Conservation (phyloP, 2,113 vertebrate species). For the Pollachius pollachius region DNA sequence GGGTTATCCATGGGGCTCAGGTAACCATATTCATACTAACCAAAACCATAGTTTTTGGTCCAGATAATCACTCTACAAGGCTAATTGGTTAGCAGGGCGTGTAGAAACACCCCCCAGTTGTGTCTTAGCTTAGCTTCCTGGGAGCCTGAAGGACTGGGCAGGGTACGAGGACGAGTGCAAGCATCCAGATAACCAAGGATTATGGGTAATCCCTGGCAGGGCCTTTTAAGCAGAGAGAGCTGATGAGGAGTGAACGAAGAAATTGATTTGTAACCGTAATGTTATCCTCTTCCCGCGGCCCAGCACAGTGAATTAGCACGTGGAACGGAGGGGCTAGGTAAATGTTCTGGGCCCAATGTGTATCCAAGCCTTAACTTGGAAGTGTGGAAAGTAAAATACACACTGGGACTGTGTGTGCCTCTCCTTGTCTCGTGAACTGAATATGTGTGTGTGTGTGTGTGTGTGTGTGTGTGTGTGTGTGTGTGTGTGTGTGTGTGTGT, state of each 20-base stretch:
- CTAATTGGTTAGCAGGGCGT: conserved; percentile 22
- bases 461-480: background rate
- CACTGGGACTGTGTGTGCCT: conserved; percentile 1
- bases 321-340: conserved; percentile 16
- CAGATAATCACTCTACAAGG: conserved; percentile 26
- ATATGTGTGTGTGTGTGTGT: background rate
- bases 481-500: background rate
- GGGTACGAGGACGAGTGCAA: conserved; percentile 24
- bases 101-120: conserved; percentile 3
- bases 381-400: conserved; percentile 9
- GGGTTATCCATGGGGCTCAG: too few relatives aligned
- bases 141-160: conserved; percentile 16
- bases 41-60: conserved; percentile 9
- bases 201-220: conserved; percentile 40
- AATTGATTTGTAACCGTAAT: conserved; percentile 54
- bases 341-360: conserved; percentile 8
- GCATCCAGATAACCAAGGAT: conserved; percentile 40
- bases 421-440: background rate
- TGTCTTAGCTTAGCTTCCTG: conserved; percentile 1
- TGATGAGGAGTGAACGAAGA: conserved; percentile 24
- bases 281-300: conserved; percentile 21
- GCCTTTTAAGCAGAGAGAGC: conserved; percentile 34
- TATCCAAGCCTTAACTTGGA: conserved; percentile 21
- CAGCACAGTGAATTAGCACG: conserved; percentile 27
- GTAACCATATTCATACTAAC: background rate